phyloP scores from a whole-genome alignment of 2,888 invertebrate genomes.

The Caenorhabditis uteleia region DNA sequence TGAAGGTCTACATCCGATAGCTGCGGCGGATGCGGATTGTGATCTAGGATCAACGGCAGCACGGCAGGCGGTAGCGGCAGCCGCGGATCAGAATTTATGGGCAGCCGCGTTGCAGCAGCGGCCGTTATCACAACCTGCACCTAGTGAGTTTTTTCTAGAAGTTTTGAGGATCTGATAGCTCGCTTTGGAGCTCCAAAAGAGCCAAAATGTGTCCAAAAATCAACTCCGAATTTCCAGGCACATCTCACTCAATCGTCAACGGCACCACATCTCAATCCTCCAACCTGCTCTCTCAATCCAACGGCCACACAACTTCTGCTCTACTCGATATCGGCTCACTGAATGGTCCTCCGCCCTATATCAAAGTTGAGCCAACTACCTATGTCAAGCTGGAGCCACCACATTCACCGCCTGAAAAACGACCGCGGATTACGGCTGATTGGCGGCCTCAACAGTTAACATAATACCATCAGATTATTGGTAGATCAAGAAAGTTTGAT shows the following conservation, averaged over 20 bases:
- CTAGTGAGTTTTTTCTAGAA: no score
- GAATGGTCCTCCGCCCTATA: no score
- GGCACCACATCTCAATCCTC: background rate
- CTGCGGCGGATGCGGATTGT: constrained; percentile 46
- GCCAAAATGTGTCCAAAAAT: background rate
- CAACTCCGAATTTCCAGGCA: background rate
- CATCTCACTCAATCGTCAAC: background rate
- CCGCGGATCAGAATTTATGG: constrained; percentile 30
- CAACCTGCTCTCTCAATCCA: background rate
- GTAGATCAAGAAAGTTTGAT: no score
- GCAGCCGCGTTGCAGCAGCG: constrained; percentile 29
- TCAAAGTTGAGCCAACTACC: constrained; percentile 37
- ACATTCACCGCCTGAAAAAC: constrained; percentile 66
- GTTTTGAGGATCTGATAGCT: no score
- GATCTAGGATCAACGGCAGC: constrained; percentile 25
- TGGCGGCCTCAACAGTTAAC: constrained; percentile 56
- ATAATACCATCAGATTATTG: no score
- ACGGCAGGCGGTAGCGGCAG: background rate
- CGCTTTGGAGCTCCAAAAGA: no score
- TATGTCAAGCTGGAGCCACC: constrained; percentile 65
- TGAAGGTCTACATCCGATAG: constrained; percentile 29
- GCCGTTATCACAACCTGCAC: constrained; percentile 32
- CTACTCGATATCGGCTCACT: background rate
- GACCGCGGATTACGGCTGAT: constrained; percentile 53
- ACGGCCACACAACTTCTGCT: background rate